Conservation (phyloP, 2,797 vertebrate species). For the Clarias platycephalus region DNA sequence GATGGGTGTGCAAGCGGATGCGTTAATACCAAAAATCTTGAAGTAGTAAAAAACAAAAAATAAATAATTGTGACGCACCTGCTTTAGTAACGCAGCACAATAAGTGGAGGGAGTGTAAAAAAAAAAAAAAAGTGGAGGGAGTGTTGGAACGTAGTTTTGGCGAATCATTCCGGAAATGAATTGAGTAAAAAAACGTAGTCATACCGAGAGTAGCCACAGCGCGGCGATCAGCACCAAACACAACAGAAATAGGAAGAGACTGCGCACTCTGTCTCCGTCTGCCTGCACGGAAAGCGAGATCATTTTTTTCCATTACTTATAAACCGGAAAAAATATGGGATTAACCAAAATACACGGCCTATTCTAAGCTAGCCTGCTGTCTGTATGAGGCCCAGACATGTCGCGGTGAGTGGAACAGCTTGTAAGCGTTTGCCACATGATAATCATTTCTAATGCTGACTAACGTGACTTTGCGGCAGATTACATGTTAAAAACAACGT, state of each 20-base stretch:
- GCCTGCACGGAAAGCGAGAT: not conserved
- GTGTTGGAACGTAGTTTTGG: not conserved
- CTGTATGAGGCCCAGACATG: not conserved
- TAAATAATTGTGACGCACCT: no score
- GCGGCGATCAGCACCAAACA: not conserved
- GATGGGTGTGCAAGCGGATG: no score
- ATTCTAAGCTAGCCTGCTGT: not conserved
- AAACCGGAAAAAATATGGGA: not conserved
- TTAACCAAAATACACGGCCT: not conserved
- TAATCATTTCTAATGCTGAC: not conserved
- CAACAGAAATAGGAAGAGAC: conserved; percentile 30
- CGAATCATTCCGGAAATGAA: not conserved
- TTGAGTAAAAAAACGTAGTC: not conserved
- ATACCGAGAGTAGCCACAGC: not conserved
- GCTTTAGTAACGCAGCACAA: not conserved
- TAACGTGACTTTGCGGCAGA: not conserved
- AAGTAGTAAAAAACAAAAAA: not conserved
- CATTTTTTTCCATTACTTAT: not conserved
- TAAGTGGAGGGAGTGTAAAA: not conserved
- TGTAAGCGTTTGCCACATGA: not conserved
- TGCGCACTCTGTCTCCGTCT: not conserved
- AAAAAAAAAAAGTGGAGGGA: no score
- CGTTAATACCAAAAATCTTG: not conserved
- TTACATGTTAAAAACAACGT: not conserved
- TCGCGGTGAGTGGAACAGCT: conserved; percentile 41